phyloP scores from a whole-genome alignment of 2,797 vertebrate genomes.

The Spondyliosoma cantharus region DNA sequence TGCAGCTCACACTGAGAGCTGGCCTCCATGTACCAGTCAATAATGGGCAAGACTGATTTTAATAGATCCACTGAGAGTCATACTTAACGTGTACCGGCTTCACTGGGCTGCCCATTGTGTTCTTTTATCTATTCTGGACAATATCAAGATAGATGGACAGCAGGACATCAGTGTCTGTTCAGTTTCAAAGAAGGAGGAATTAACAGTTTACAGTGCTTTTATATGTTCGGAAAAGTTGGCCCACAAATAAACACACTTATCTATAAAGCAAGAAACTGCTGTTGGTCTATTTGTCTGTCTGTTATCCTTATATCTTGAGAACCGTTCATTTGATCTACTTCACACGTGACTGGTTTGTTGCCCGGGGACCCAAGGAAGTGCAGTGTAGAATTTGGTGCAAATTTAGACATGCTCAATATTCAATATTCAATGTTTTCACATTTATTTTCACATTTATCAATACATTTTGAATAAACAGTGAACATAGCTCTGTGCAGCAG shows the following conservation, averaged over 20 bases:
- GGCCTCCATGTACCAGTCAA: slow-evolving; percentile 59
- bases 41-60: slow-evolving; percentile 64
- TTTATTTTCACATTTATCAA: no score
- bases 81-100: slow-evolving; percentile 43
- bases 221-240: background rate
- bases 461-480: no score
- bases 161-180: background rate
- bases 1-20: slow-evolving; percentile 49
- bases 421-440: no score
- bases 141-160: slow-evolving; percentile 26
- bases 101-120: slow-evolving; percentile 47
- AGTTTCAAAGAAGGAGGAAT: background rate
- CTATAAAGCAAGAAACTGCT: no score
- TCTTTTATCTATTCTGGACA: slow-evolving; percentile 12
- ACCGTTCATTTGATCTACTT: no score
- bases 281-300: no score
- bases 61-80: slow-evolving; percentile 55
- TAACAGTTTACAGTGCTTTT: background rate
- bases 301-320: no score
- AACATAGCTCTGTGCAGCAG: no score
- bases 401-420: no score
- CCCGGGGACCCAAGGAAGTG: no score
- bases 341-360: no score
- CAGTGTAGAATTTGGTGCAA: no score
- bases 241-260: background rate